phyloP scores from a whole-genome alignment of 2,888 invertebrate genomes.

The Aphodius granarius region DNA sequence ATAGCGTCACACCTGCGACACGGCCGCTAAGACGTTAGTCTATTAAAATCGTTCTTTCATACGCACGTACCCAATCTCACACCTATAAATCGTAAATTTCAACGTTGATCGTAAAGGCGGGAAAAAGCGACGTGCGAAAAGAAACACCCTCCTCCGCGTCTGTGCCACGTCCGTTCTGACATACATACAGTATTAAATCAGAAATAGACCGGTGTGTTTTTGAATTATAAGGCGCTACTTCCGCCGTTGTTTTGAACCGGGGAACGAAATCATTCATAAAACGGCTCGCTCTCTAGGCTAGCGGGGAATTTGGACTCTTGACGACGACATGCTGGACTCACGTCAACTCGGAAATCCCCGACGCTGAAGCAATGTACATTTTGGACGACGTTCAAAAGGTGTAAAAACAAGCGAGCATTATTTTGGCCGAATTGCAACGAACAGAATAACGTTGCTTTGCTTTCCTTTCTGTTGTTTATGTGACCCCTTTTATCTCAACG shows the following conservation, averaged over 20 bases:
- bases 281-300: not conserved
- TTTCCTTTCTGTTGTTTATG: not conserved
- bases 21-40: not conserved
- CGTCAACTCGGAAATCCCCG: not conserved
- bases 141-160: not conserved
- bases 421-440: not conserved
- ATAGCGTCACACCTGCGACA: slow-evolving; percentile 30
- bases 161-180: not conserved
- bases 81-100: not conserved
- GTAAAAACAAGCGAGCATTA: not conserved
- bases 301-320: not conserved
- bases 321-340: not conserved
- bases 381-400: not conserved
- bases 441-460: not conserved
- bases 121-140: not conserved
- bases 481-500: not conserved
- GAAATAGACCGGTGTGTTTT: not conserved
- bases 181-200: not conserved
- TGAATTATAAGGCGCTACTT: not conserved
- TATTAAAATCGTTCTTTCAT: not conserved
- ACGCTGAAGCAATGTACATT: not conserved
- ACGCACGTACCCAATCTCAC: not conserved
- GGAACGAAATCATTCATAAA: not conserved
- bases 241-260: not conserved
- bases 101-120: not conserved